Evolutionary conservation across 1,140 invertebrate species (phyloP), one percentile per base, ranked within the genome.

Genomic region (Brachionus sp.): DNA sequence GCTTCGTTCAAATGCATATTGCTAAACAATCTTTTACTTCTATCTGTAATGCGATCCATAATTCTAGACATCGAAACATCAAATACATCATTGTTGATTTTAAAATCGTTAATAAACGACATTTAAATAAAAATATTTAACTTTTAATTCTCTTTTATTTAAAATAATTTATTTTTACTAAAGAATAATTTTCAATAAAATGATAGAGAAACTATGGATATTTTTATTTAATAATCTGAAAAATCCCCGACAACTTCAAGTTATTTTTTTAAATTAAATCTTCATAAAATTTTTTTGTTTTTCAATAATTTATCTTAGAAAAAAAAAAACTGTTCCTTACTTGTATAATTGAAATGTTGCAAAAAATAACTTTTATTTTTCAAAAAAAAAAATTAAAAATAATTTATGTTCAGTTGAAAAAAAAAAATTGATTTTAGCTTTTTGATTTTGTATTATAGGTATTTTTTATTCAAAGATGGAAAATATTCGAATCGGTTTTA

Each of bases 401-500:
- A 29, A 29, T 29, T 29, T 29, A 29, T 29, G 29, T 3, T 29
- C 29, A 29, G 29, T 29, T 2, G 12, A n/a, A 46, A 46, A 19
- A 33, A 66, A 29, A 66, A 68, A 68, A 13, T 13, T 35, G 33
- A 29, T n/a, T 33, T 12, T 13, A 66, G 33, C 0, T 33, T 68
- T 16, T 6, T 35, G 3, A 16, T 68, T 37, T n/a, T 10, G 3
- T 5, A 16, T 5, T n/a, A 57, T 1, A 57, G 23, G n/a, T 53
- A 68, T 23, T 9, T 9, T 10, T 68, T 68, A 35, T 23, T 64
- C 19, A 3, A 66, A 33, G 1, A 78, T 78, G 46, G 77, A 78
- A 35, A 33, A 39, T 35, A n/a, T 78, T 33, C 23, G 35, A 25
- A 39, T 80, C 2, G 77, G 77, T 29, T 83, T 83, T 37, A 83